Conservation (phyloP, 2,888 invertebrate genomes). For the Ptilodon capucinus region DNA sequence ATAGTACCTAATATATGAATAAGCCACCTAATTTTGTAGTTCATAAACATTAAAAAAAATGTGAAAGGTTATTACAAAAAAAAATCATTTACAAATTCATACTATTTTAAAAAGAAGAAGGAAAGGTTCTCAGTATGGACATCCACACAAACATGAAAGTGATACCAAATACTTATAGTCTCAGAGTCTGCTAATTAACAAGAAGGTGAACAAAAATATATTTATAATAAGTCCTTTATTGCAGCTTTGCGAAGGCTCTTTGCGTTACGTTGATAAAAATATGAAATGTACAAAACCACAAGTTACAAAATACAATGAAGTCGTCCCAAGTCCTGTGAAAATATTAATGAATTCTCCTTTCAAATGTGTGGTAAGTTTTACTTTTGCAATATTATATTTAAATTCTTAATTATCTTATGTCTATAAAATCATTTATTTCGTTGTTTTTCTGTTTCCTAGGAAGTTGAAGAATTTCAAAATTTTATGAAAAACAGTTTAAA, state of each 20-base stretch:
- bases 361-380: slow-evolving; percentile 56
- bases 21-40: too few species aligned
- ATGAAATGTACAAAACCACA: slow-evolving; percentile 32
- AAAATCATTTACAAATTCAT: too few species aligned
- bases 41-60: too few species aligned
- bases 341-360: slow-evolving; percentile 62
- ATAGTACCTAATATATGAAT: too few species aligned
- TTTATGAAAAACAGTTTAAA: slow-evolving; percentile 74
- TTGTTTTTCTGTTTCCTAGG: slow-evolving; percentile 46
- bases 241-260: slow-evolving; percentile 35
- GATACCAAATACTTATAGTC: too few species aligned
- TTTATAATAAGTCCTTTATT: slow-evolving; percentile 8
- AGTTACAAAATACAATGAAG: slow-evolving; percentile 48
- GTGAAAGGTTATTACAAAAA: too few species aligned
- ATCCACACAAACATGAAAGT: too few species aligned
- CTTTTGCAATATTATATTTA: background rate
- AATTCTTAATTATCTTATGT: background rate
- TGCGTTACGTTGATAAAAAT: slow-evolving; percentile 11
- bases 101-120: too few species aligned
- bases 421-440: slow-evolving; percentile 4
- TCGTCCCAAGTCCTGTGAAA: slow-evolving; percentile 67
- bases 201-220: background rate
- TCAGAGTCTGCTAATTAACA: too few species aligned
- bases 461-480: slow-evolving; percentile 80
- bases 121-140: too few species aligned